Percentiles rank a stretch among this genome's conserved stretches.
phyloP scores from a whole-genome alignment of 2,888 invertebrate genomes.

The Leptopterna dolabrata region DNA sequence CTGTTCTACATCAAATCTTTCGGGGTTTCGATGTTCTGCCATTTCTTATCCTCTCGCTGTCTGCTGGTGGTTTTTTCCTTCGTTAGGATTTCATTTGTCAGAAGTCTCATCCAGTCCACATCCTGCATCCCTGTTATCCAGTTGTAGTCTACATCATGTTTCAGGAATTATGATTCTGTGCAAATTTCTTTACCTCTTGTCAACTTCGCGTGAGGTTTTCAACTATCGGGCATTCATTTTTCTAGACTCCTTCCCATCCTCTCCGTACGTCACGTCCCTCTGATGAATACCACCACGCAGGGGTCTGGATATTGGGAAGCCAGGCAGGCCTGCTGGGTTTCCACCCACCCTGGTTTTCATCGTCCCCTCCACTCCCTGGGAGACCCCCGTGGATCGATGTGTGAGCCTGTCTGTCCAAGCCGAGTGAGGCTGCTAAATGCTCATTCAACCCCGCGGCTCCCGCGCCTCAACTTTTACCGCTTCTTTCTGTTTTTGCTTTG shows the following conservation, averaged over 20 bases:
- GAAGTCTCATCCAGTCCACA: no score
- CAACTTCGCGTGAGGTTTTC: no score
- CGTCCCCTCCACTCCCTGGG: slow-evolving; percentile 7
- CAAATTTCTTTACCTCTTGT: no score
- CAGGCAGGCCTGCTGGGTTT: not conserved
- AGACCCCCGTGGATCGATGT: slow-evolving; percentile 37
- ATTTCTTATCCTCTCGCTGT: no score
- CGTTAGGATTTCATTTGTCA: no score
- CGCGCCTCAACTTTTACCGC: not conserved
- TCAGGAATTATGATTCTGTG: no score
- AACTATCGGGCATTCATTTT: not conserved
- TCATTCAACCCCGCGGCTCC: slow-evolving; percentile 13
- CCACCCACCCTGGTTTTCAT: slow-evolving; percentile 10
- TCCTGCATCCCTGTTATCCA: no score
- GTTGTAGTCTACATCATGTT: no score
- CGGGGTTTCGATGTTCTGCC: no score
- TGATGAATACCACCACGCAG: not conserved
- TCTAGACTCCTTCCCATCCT: not conserved
- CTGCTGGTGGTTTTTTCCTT: no score
- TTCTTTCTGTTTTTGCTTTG: not conserved
- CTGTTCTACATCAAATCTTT: no score
- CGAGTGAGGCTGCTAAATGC: slow-evolving; percentile 26
- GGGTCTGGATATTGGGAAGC: not conserved
- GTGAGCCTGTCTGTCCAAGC: slow-evolving; percentile 50
- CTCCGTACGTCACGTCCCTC: not conserved